A percentile compares a stretch with the other conserved stretches of the same genome.
Evolutionary conservation across 2,888 invertebrate genomes (phyloP).

Genomic region (Troides helena): DNA sequence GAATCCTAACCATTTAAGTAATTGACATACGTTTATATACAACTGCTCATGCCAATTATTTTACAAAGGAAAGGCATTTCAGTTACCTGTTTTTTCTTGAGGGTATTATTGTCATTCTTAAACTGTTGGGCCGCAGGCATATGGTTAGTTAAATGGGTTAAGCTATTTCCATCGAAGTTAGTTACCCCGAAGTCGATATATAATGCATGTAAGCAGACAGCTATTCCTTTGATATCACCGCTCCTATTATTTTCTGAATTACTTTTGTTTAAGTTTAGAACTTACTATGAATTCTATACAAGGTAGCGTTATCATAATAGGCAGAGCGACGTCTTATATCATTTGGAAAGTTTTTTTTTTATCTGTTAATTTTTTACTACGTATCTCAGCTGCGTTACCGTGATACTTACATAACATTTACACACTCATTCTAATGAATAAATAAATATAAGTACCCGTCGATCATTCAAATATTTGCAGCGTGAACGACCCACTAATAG

Average conservation of each 20-base stretch:
- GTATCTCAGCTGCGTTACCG: too few species aligned
- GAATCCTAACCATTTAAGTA: not conserved
- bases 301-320: not conserved
- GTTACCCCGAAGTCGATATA: slow-evolving; percentile 3
- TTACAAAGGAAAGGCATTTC: slow-evolving; percentile 4
- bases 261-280: slow-evolving; percentile 2
- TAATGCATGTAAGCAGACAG: slow-evolving; percentile 11
- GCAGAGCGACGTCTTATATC: not conserved
- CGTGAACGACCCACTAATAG: slow-evolving; percentile 1
- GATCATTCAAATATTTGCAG: slow-evolving; percentile 1
- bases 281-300: not conserved
- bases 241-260: slow-evolving; percentile 18
- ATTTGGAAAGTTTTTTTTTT: not conserved
- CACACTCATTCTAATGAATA: slow-evolving; percentile 1
- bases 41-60: slow-evolving; percentile 5
- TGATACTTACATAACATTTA: not conserved
- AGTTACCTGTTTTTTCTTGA: not conserved
- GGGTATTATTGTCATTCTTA: not conserved
- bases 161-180: slow-evolving; percentile 1
- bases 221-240: not conserved
- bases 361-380: too few species aligned
- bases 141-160: slow-evolving; percentile 6
- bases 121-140: not conserved
- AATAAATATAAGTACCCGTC: not conserved
- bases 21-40: not conserved